A percentile compares a stretch with the other conserved stretches of the same genome.
These are phyloP conservation scores for Gnatocerus cornutus DNA, from an alignment of 2,888 invertebrate species.

Conservation along the genomic window DNA sequence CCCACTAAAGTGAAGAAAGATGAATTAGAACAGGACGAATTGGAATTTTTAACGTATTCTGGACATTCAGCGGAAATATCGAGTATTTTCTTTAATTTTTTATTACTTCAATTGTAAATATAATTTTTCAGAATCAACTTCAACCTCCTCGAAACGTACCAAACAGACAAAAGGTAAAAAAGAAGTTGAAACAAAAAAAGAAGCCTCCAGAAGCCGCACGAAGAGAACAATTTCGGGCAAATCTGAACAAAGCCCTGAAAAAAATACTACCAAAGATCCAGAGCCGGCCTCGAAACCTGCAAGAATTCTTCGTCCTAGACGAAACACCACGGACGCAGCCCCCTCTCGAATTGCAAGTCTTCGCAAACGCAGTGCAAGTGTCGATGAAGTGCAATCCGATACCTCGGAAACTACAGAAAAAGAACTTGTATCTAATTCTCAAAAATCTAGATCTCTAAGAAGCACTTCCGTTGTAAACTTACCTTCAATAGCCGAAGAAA, in stretches of 20 bases:
- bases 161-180: too few species aligned
- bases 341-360: not conserved
- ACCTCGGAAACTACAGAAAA: not conserved
- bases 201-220: too few species aligned
- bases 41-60: not conserved
- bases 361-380: constrained; percentile 28
- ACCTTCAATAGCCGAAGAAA: constrained; percentile 53
- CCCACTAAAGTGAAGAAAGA: too few species aligned
- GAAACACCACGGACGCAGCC: constrained; percentile 9
- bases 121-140: constrained; percentile 1
- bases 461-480: constrained; percentile 38
- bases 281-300: not conserved
- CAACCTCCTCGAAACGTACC: not conserved
- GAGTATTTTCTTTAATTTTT: too few species aligned
- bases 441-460: constrained; percentile 1
- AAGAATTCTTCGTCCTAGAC: constrained; percentile 11
- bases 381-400: constrained; percentile 5
- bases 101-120: too few species aligned
- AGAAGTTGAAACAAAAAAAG: too few species aligned
- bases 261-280: not conserved
- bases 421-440: not conserved
- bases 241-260: not conserved
- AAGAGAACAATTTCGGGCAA: not conserved
- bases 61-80: too few species aligned
- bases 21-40: too few species aligned